These are phyloP conservation scores for Typhlomys cinereus DNA, from an alignment of 2,113 vertebrate genomes.

Conservation along the genomic window DNA sequence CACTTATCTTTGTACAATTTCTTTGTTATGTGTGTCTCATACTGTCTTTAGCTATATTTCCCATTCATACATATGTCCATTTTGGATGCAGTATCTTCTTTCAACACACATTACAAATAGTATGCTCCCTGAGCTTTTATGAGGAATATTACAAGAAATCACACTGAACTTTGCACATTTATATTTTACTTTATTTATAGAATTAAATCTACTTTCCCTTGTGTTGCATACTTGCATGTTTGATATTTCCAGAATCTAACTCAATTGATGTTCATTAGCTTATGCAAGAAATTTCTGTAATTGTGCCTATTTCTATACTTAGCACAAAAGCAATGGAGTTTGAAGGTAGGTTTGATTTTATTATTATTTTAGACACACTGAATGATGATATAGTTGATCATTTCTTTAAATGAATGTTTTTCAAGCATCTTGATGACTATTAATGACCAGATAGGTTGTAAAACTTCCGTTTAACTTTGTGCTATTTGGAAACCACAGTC, in stretches of 20 bases:
- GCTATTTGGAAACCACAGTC: conserved; percentile 33
- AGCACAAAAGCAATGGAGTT: neutral
- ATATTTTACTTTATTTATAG: neutral
- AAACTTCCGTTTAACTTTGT: neutral
- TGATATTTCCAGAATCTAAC: neutral
- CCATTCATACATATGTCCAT: neutral
- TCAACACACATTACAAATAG: conserved; percentile 3
- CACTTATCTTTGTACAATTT: conserved; percentile 12
- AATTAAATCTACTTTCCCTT: neutral
- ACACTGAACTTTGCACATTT: neutral
- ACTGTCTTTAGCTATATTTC: conserved; percentile 26
- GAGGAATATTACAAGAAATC: neutral
- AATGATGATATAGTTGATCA: neutral
- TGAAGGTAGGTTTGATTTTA: neutral
- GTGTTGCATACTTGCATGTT: neutral
- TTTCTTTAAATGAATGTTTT: conserved; percentile 9
- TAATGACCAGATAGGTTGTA: neutral
- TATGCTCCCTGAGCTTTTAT: neutral
- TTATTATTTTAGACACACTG: neutral
- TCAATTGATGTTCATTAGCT: neutral
- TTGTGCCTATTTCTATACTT: neutral
- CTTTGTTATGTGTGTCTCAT: conserved; percentile 31
- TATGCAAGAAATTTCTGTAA: conserved; percentile 6
- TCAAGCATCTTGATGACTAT: conserved; percentile 7
- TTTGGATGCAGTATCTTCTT: conserved; percentile 41